phyloP scores from a whole-genome alignment of 2,888 invertebrate species.

The Tryphoninae sp. region DNA sequence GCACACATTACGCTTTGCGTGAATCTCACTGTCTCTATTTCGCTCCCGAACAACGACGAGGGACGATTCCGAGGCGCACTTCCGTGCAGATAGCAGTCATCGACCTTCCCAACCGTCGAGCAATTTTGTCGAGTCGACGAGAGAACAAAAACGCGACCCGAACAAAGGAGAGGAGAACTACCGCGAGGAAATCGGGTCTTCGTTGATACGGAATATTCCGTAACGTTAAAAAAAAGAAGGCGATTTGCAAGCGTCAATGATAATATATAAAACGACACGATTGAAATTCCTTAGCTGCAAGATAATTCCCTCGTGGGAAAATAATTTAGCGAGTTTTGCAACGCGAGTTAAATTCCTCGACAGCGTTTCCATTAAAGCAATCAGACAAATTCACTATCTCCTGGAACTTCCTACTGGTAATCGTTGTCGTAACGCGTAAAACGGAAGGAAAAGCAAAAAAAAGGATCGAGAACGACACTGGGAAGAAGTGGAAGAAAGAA shows the following conservation, averaged over 20 bases:
- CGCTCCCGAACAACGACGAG: constrained; percentile 11
- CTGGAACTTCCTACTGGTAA: constrained; percentile 10
- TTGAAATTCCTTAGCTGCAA: not conserved
- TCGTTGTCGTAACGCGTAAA: constrained; percentile 22
- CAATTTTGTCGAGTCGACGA: constrained; percentile 17
- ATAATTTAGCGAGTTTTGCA: not conserved
- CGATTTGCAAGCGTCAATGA: not conserved
- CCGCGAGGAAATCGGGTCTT: constrained; percentile 12
- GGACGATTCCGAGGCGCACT: constrained; percentile 28
- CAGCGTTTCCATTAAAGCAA: not conserved
- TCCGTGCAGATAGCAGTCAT: constrained; percentile 47
- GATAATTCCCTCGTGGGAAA: too few species aligned
- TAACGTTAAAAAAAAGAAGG: not conserved
- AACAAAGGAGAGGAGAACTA: constrained; percentile 7
- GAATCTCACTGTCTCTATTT: constrained; percentile 3
- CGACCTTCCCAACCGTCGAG: constrained; percentile 31
- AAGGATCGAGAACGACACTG: not conserved
- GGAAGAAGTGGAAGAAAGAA: not conserved
- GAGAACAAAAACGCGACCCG: not conserved
- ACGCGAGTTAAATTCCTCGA: too few species aligned
- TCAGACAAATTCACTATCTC: not conserved
- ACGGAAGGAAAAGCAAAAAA: constrained; percentile 36
- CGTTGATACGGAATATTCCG: constrained; percentile 14
- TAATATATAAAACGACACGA: not conserved
- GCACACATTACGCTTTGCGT: not conserved